These are phyloP conservation scores for Alsophila aescularia DNA, from an alignment of 2,888 invertebrate genomes.

Conservation along the genomic window DNA sequence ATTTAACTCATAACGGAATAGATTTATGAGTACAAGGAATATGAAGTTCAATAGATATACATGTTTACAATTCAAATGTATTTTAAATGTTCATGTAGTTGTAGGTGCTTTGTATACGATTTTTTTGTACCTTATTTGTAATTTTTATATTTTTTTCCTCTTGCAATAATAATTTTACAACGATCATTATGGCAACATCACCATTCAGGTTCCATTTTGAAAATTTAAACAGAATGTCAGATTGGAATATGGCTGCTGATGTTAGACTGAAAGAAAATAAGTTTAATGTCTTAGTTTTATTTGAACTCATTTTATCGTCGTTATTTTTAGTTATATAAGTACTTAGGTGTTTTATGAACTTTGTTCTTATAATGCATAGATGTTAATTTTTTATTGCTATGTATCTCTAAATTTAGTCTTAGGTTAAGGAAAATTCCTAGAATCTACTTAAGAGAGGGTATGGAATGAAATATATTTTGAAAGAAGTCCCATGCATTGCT, in stretches of 20 bases:
- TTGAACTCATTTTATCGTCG: conserved; percentile 34
- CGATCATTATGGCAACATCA: conserved; percentile 56
- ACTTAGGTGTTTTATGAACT: conserved; percentile 21
- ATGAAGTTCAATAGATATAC: conserved; percentile 36
- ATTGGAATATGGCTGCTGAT: conserved; percentile 59
- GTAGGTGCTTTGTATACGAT: conserved; percentile 50
- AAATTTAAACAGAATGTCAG: conserved; percentile 27
- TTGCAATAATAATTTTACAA: conserved; percentile 43
- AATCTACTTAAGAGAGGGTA: conserved; percentile 30
- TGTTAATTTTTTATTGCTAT: conserved; percentile 34
- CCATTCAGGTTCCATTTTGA: conserved; percentile 53
- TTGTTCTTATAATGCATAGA: conserved; percentile 30
- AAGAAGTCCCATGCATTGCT: conserved; percentile 75
- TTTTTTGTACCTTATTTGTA: conserved; percentile 30
- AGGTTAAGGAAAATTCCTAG: conserved; percentile 36
- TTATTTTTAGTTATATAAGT: conserved; percentile 18
- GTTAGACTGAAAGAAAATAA: conserved; percentile 58
- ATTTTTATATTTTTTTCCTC: conserved; percentile 19
- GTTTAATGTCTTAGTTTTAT: conserved; percentile 38
- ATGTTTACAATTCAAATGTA: conserved; percentile 44
- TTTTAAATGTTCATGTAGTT: conserved; percentile 45
- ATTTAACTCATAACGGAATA: conserved; percentile 20
- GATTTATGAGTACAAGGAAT: conserved; percentile 28
- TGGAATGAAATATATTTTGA: conserved; percentile 44
- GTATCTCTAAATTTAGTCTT: conserved; percentile 23